Percentiles rank a stretch among this genome's conserved stretches.
phyloP scores from a whole-genome alignment of 2,797 vertebrate genomes.

The Sylvilagus floridanus region DNA sequence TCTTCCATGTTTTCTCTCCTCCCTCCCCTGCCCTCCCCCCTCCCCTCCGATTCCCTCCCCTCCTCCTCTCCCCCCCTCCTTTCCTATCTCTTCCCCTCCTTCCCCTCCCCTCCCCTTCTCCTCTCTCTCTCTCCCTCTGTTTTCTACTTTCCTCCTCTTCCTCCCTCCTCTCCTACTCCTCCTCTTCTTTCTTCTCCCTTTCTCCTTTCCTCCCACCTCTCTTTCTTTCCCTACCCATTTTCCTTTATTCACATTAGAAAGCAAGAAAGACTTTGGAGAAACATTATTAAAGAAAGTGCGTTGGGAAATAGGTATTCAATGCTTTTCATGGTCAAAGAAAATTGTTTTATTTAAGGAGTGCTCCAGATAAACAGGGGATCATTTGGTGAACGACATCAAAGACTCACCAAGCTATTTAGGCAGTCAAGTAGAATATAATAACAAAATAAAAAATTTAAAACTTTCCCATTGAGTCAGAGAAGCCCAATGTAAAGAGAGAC shows the following conservation, averaged over 20 bases:
- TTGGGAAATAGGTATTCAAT: slow-evolving; percentile 20
- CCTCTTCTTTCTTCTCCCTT: no score
- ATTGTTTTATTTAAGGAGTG: slow-evolving; percentile 4
- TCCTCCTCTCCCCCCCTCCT: no score
- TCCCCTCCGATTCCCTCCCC: no score
- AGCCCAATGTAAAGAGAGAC: slow-evolving; percentile 46
- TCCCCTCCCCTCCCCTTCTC: accelerated
- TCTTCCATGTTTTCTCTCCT: neutral
- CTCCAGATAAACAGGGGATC: neutral
- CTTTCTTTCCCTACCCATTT: neutral
- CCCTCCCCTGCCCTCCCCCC: no score
- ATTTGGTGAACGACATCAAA: slow-evolving; percentile 22
- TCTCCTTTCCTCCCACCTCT: no score
- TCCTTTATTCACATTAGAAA: slow-evolving; percentile 25
- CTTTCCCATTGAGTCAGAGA: neutral
- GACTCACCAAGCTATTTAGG: slow-evolving; percentile 24
- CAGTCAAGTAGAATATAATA: slow-evolving; percentile 34
- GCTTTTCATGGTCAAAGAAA: slow-evolving; percentile 48
- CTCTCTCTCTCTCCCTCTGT: neutral
- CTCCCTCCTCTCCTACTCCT: neutral
- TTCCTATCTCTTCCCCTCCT: accelerated
- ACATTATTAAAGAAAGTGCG: neutral
- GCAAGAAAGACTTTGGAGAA: slow-evolving; percentile 7
- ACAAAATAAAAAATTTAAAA: slow-evolving; percentile 26
- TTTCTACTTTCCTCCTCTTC: neutral